These are phyloP conservation scores for Falco rusticolus DNA, from an alignment of 2,797 vertebrate species.

Conservation along the genomic window DNA sequence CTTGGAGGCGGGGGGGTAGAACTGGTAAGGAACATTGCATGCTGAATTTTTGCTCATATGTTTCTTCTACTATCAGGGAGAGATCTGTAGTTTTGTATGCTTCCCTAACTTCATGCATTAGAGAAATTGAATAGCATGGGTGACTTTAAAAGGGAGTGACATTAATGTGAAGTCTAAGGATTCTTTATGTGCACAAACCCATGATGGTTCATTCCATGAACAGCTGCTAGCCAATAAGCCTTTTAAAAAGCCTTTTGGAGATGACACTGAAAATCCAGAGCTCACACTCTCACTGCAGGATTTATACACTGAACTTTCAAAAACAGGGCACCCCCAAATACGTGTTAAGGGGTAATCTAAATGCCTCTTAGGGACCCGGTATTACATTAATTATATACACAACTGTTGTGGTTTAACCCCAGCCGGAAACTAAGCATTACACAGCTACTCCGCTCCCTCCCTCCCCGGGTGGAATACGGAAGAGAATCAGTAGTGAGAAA, in stretches of 20 bases:
- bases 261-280: neutral
- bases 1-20: neutral
- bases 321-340: neutral
- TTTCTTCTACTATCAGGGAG: neutral
- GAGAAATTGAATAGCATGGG: conserved; percentile 32
- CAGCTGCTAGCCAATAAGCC: conserved; percentile 40
- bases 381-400: neutral
- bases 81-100: neutral
- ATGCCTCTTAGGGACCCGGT: neutral
- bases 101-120: conserved; percentile 5
- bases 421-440: neutral
- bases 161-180: conserved; percentile 35
- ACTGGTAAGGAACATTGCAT: neutral
- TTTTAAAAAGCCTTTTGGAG: conserved; percentile 42
- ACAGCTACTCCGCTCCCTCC: accelerated
- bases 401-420: neutral
- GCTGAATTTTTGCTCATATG: neutral
- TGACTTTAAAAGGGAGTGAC: conserved; percentile 29
- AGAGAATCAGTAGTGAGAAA: neutral
- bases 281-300: neutral
- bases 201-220: conserved; percentile 17
- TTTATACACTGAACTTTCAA: neutral
- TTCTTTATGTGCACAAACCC: conserved; percentile 56
- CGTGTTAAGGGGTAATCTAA: neutral
- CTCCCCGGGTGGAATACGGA: no score